Conservation (phyloP, 2,113 vertebrate species). For the Phocoena phocoena region DNA sequence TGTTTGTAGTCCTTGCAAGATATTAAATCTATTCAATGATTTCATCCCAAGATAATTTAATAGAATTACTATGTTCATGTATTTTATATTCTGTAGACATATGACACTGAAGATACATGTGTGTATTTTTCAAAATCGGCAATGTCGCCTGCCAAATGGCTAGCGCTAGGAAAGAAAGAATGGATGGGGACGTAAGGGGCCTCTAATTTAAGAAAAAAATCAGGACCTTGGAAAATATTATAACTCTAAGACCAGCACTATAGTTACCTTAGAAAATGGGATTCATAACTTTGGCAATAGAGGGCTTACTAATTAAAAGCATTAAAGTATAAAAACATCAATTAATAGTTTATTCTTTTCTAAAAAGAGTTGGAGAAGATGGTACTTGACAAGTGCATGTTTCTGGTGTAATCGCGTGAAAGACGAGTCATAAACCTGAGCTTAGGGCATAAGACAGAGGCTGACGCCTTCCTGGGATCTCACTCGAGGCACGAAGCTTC, state of each 20-base stretch:
- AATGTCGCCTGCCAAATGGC: neutral
- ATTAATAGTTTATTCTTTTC: neutral
- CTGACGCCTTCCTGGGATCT: constrained; percentile 62
- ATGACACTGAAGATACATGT: neutral
- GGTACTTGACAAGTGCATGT: constrained; percentile 61
- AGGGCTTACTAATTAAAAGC: neutral
- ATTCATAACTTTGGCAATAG: neutral
- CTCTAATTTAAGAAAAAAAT: neutral
- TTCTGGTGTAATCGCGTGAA: constrained; percentile 74
- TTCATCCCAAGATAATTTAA: neutral
- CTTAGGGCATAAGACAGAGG: neutral
- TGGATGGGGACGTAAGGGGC: neutral
- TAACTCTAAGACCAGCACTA: neutral
- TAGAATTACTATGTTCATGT: neutral
- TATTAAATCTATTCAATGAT: neutral
- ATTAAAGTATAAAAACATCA: constrained; percentile 59
- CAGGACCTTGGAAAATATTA: neutral
- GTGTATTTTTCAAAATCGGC: neutral
- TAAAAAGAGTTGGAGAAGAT: neutral
- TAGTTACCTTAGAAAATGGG: neutral
- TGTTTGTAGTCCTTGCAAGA: neutral
- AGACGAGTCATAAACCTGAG: constrained; percentile 75
- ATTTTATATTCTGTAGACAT: neutral
- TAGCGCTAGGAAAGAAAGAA: neutral
- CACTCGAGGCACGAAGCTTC: constrained; percentile 21